Percentiles rank a stretch among this genome's conserved stretches.
phyloP scores from a whole-genome alignment of 2,797 vertebrate genomes.

The Fistularia tabacaria region DNA sequence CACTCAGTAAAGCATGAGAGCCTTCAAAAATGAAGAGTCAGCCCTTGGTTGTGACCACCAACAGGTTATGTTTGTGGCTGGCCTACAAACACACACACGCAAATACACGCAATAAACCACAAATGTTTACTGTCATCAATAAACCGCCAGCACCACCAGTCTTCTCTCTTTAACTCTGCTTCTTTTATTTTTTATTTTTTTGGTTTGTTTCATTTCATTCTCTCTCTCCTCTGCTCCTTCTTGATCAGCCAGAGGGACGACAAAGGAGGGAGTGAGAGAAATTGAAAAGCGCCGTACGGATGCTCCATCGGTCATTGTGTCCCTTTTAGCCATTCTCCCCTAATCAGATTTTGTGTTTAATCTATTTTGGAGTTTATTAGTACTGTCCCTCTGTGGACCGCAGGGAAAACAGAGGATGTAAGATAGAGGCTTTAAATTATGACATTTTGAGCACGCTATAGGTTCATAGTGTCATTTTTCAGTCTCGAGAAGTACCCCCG shows the following conservation, averaged over 20 bases:
- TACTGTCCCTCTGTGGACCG: slow-evolving; percentile 20
- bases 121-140: background rate
- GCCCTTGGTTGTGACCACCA: no score
- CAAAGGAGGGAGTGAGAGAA: slow-evolving; percentile 31
- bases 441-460: slow-evolving; percentile 13
- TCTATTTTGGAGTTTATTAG: slow-evolving; percentile 68
- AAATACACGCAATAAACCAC: background rate
- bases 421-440: slow-evolving; percentile 21
- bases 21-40: no score
- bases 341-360: slow-evolving; percentile 68
- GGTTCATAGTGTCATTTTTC: no score
- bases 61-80: background rate
- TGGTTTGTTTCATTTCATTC: slow-evolving; percentile 16
- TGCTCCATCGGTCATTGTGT: slow-evolving; percentile 60
- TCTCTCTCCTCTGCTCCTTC: slow-evolving; percentile 33
- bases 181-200: slow-evolving; percentile 12
- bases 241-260: slow-evolving; percentile 55
- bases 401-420: slow-evolving; percentile 17
- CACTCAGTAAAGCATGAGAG: no score
- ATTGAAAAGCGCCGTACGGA: slow-evolving; percentile 52
- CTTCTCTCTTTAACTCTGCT: background rate
- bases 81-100: background rate
- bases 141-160: background rate
- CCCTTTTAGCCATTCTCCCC: slow-evolving; percentile 56
- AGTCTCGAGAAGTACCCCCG: no score